Base-by-base conservation (phyloP, 1,140 invertebrate genomes). In the Galendromus occidentalis region DNA sequence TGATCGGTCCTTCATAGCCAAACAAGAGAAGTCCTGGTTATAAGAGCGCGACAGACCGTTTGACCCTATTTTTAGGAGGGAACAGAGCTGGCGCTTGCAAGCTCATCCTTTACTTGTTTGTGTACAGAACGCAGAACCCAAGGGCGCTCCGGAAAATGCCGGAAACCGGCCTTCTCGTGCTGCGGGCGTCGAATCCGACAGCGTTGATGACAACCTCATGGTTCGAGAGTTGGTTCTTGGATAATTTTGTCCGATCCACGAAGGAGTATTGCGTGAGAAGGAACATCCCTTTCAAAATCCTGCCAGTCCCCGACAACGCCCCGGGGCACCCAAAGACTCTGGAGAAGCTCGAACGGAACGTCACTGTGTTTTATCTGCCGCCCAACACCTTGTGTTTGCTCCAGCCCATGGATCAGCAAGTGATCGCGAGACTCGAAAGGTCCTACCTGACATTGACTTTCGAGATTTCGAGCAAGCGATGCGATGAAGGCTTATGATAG, bases 291-390 rank as follows among this genome's bases (percentile, higher is more conserved):
- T 64, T 63, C 44, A 70, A 68, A 64, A 41, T 63, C 42, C 42
- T 72, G 39, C 65, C 70, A 5, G n/a, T 72, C n/a, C 29, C 71
- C 14, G 70, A 71, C 55, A 67, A 69, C 67, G 68, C 68, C 1
- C 67, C 69, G n/a, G 64, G 69, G 18, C 70, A 70, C 42, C 70
- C 66, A 39, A 39, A 39, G 33, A 39, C 4, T 39, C 33, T 29
- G 42, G 59, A 45, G 51, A 67, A 68, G 29, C 51, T 66, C 30
- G 18, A 20, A 45, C 59, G 25, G 25, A 55, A 65, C 30, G 64
- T 71, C 0, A 66, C 64, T 47, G 51, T 72, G 6, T 66, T 64
- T 5, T 70, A 67, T 66, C 44, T 71, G 29, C 67, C 68, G 17
- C 47, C 59, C 0, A 71, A 66, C 47, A 69, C 68, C 28, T 65